Percentiles rank a stretch among this genome's conserved stretches.
Evolutionary conservation across 2,888 invertebrate genomes (phyloP).

Genomic region (Trissoscelio sp.): DNA sequence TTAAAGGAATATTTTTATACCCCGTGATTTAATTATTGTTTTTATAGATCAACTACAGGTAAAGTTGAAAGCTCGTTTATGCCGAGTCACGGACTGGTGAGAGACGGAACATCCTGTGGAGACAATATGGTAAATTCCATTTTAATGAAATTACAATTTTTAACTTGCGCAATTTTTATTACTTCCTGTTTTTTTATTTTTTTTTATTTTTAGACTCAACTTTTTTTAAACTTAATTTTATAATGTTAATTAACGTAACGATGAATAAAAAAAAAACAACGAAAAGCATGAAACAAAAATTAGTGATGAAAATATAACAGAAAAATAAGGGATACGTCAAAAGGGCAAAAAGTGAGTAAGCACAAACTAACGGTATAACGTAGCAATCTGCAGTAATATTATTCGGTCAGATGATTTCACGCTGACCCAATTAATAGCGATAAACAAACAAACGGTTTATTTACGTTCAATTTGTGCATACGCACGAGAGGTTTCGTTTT

Average conservation of each 20-base stretch:
- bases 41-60: conserved; percentile 63
- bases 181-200: neutral
- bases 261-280: conserved; percentile 1
- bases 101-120: conserved; percentile 97
- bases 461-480: conserved; percentile 69
- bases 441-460: conserved; percentile 67
- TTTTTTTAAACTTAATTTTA: neutral
- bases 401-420: conserved; percentile 56
- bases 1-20: conserved; percentile 19
- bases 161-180: neutral
- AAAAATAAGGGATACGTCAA: conserved; percentile 7
- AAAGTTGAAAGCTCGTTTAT: conserved; percentile 61
- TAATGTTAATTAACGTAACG: conserved; percentile 11
- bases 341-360: conserved; percentile 25
- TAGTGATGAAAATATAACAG: neutral
- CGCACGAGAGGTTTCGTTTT: conserved; percentile 59
- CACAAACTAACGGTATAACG: conserved; percentile 17
- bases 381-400: conserved; percentile 47
- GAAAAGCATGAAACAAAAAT: neutral
- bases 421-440: conserved; percentile 61
- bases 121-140: conserved; percentile 88
- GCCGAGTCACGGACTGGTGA: conserved; percentile 93
- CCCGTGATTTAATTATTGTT: conserved; percentile 37
- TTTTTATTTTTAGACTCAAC: neutral
- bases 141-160: conserved; percentile 3